These are phyloP conservation scores for Eulemur rufifrons DNA, from an alignment of 2,113 vertebrate species.

Conservation along the genomic window DNA sequence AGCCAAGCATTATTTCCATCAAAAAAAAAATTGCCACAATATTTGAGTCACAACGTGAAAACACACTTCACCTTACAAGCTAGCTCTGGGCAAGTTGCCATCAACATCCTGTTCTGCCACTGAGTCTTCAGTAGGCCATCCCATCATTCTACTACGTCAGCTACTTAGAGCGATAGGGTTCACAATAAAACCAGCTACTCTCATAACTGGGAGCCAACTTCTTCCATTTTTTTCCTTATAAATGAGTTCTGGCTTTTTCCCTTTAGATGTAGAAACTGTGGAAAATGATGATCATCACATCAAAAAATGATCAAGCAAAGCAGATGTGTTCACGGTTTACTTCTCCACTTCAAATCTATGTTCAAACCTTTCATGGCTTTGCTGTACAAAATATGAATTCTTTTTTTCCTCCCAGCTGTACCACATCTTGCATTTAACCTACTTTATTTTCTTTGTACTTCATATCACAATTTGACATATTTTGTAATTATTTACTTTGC, in stretches of 20 bases:
- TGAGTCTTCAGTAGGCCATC: not conserved
- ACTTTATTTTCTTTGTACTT: not conserved
- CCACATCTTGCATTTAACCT: not conserved
- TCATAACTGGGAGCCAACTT: no score
- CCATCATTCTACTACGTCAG: not conserved
- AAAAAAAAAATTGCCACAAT: not conserved
- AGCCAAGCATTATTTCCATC: not conserved
- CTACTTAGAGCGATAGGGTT: not conserved
- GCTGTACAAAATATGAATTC: accelerated
- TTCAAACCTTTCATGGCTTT: not conserved
- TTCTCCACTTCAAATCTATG: not conserved
- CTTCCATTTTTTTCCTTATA: not conserved
- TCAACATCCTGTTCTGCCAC: not conserved
- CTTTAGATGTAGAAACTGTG: not conserved
- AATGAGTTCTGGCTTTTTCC: not conserved
- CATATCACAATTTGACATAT: not conserved
- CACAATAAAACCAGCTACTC: not conserved
- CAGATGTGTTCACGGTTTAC: not conserved
- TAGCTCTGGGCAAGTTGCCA: not conserved
- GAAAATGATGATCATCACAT: not conserved
- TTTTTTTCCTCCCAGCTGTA: not conserved
- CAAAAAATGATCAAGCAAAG: accelerated
- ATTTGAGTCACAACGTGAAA: not conserved
- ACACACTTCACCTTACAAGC: not conserved
- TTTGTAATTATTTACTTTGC: not conserved